Evolutionary conservation across 2,797 vertebrate species (phyloP).

Genomic region (Austrolebias charrua): DNA sequence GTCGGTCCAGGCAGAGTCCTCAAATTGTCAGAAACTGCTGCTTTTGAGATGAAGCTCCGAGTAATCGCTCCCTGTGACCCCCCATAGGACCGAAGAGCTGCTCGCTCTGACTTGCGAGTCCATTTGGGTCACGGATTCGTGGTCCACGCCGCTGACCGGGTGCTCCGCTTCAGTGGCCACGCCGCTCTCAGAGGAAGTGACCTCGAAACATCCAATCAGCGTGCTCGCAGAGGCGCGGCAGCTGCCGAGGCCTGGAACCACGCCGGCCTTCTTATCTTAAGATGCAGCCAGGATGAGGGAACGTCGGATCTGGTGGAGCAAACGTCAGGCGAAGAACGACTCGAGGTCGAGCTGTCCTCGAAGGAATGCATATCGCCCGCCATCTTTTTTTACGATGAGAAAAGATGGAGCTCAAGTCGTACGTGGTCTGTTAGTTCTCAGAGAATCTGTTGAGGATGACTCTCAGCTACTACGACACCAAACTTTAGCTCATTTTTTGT

Average conservation of each 20-base stretch:
- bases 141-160: constrained; percentile 59
- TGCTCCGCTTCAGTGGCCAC: constrained; percentile 66
- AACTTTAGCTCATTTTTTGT: too few relatives aligned
- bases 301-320: constrained; percentile 43
- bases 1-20: constrained; percentile 16
- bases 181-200: constrained; percentile 73
- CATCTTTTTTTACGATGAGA: too few relatives aligned
- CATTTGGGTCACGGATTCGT: constrained; percentile 57
- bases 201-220: constrained; percentile 76
- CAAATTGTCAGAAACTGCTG: constrained; percentile 39
- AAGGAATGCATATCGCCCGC: too few relatives aligned
- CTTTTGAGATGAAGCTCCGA: constrained; percentile 24
- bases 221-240: constrained; percentile 63
- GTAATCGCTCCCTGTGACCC: constrained; percentile 48
- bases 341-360: constrained; percentile 18
- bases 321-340: constrained; percentile 37
- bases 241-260: constrained; percentile 60
- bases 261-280: constrained; percentile 50
- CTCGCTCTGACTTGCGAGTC: constrained; percentile 60
- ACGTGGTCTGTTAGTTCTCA: too few relatives aligned
- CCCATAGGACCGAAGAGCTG: constrained; percentile 41
- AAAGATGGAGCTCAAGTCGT: too few relatives aligned
- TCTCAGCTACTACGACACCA: too few relatives aligned
- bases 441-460: too few relatives aligned
- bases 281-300: constrained; percentile 34